Evolutionary conservation across 2,797 vertebrate species (phyloP), one percentile per base, ranked within the genome.

Genomic region (Benthosema pterotum): DNA sequence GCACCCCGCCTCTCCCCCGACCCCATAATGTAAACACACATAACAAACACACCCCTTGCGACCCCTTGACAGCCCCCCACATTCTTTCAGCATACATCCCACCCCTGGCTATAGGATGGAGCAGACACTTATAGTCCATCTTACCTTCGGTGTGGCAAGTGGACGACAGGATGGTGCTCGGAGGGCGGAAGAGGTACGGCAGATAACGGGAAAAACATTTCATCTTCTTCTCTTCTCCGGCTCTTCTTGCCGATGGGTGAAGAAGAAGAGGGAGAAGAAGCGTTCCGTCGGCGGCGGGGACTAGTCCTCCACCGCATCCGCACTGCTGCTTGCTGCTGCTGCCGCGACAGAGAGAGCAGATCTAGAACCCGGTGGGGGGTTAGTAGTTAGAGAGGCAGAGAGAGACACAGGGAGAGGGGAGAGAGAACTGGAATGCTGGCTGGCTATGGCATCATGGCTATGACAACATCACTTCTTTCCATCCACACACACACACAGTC

Each of bases 181-280:
- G 94, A 91, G 96, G 94, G 86, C 97, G 93, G 93, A 97, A 94
- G 86, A 97, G 91, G 91, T 97, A 96, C 84, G 96, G 96, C 82
- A 97, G 95, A 80, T 96, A 98, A 78, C 96, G 96, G 84, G 93
- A 98, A 91, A 97, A 96, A 92, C 97, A 98, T 95, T 98, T 97
- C 96, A 98, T 99, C 94, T 95, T 96, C 91, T 91, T 79, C 87
- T 89, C 80, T 89, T 89, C 80, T 89, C 80, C 85, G 77, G 63
- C 87, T 83, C 82, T 87, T 83, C 82, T 83, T 72, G 77, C 78
- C 76, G 75, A 74, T 78, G 76, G 82, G 50, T 84, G 79, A 72
- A n/a, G n/a, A n/a, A n/a, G n/a, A n/a, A n/a, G n/a, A n/a, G n/a
- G n/a, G n/a, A n/a, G n/a, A n/a, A n/a, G n/a, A n/a, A 86, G 80